Evolutionary conservation across 2,113 vertebrate genomes (phyloP).

Genomic region (Daboia siamensis): DNA sequence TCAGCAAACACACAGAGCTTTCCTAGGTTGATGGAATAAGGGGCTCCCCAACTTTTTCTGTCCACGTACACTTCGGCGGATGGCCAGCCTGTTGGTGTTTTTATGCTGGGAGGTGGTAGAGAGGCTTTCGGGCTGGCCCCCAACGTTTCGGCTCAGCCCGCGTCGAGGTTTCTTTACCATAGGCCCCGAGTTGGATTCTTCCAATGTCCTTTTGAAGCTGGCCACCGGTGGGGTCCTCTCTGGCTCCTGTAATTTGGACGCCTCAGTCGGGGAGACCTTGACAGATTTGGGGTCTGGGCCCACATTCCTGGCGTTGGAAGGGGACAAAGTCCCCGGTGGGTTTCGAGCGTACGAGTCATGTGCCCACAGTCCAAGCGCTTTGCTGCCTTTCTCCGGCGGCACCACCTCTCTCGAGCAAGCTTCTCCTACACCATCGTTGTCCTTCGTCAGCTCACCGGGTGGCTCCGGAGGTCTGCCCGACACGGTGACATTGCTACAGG

Average conservation of each 20-base stretch:
- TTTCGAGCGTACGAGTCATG: constrained; percentile 66
- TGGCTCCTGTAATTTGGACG: constrained; percentile 67
- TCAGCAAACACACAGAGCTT: constrained; percentile 76
- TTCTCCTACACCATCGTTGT: constrained; percentile 31
- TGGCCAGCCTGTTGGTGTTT: constrained; percentile 59
- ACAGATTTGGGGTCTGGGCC: constrained; percentile 67
- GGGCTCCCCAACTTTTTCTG: constrained; percentile 75
- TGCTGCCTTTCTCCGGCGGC: constrained; percentile 61
- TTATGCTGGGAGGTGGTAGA: constrained; percentile 55
- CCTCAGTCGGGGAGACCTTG: constrained; percentile 59
- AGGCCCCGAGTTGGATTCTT: constrained; percentile 76
- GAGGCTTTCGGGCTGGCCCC: constrained; percentile 48
- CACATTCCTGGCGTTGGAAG: constrained; percentile 65
- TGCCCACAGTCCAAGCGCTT: constrained; percentile 63
- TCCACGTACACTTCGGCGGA: constrained; percentile 76
- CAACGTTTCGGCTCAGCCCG: constrained; percentile 50
- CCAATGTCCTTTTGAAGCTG: constrained; percentile 75
- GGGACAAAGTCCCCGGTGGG: constrained; percentile 58
- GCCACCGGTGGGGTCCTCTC: constrained; percentile 64
- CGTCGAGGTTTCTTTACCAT: constrained; percentile 71
- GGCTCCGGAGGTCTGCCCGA: constrained; percentile 66
- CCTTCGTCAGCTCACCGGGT: constrained; percentile 62
- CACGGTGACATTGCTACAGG: constrained; percentile 60
- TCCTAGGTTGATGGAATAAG: constrained; percentile 74
- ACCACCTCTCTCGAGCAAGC: constrained; percentile 52